Conservation (phyloP, 2,797 vertebrate species). For the Ataeniobius toweri region DNA sequence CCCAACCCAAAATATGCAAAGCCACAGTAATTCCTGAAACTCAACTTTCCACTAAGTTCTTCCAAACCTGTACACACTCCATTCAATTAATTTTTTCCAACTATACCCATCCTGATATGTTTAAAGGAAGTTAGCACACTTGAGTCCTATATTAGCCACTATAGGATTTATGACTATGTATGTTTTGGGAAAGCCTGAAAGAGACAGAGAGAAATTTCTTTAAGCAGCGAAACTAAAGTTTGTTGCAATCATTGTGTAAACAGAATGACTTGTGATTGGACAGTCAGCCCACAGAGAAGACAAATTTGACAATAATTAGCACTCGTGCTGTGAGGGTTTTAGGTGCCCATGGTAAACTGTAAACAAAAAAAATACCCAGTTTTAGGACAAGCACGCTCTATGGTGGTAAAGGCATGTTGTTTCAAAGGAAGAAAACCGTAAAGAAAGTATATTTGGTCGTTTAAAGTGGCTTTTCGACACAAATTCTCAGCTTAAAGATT, state of each 20-base stretch:
- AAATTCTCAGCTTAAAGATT: constrained; percentile 47
- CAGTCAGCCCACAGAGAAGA: background rate
- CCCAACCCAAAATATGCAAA: constrained; percentile 74
- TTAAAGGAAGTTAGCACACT: background rate
- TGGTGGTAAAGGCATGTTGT: background rate
- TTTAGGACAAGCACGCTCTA: background rate
- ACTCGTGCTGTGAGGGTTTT: background rate
- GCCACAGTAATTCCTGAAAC: constrained; percentile 59
- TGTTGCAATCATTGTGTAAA: background rate
- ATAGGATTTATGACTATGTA: background rate
- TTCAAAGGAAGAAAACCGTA: background rate
- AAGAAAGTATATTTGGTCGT: background rate
- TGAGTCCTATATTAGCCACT: background rate
- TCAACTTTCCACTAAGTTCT: constrained; percentile 50
- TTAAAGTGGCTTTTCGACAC: constrained; percentile 11
- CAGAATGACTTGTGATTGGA: background rate
- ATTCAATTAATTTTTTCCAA: constrained; percentile 2
- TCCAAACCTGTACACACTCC: constrained; percentile 15
- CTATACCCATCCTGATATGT: background rate
- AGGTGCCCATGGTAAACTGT: background rate
- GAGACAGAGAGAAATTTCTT: background rate
- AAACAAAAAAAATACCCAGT: background rate
- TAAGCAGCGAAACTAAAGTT: background rate
- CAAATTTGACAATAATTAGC: background rate
- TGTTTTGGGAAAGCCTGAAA: background rate